These are phyloP conservation scores for Catocala sponsa DNA, from an alignment of 2,888 invertebrate genomes.

Conservation along the genomic window DNA sequence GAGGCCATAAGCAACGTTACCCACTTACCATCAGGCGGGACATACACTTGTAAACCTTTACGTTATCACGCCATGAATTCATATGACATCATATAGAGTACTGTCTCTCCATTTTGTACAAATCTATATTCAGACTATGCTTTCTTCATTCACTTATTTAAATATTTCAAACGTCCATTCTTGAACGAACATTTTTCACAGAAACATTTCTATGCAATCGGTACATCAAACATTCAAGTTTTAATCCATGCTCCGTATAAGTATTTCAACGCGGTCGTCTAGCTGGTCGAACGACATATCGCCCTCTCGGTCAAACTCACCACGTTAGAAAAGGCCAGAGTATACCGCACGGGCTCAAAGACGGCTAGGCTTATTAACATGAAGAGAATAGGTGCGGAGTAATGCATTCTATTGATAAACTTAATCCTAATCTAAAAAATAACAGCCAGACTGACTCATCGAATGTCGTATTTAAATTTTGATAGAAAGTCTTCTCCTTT, in stretches of 20 bases:
- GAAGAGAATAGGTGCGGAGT: conserved; percentile 66
- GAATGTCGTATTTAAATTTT: conserved; percentile 25
- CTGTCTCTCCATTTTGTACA: neutral
- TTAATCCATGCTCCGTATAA: conserved; percentile 83
- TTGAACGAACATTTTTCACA: conserved; percentile 36
- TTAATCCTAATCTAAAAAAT: conserved; percentile 52
- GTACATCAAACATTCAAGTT: conserved; percentile 75
- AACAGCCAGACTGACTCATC: conserved; percentile 43
- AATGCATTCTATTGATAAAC: conserved; percentile 61
- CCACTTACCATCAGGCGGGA: too few relatives aligned
- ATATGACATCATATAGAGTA: too few relatives aligned
- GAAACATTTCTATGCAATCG: conserved; percentile 59
- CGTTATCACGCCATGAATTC: too few relatives aligned
- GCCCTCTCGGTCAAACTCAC: conserved; percentile 49
- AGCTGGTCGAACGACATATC: conserved; percentile 57
- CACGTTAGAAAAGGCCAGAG: conserved; percentile 46
- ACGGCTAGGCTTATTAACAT: conserved; percentile 63
- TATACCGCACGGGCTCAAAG: conserved; percentile 52
- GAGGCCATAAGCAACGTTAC: too few relatives aligned
- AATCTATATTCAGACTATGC: too few relatives aligned
- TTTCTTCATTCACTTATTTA: neutral
- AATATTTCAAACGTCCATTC: conserved; percentile 4
- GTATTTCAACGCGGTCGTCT: conserved; percentile 80
- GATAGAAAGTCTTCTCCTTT: conserved; percentile 15
- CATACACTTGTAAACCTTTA: too few relatives aligned